Percentiles rank a stretch among this genome's conserved stretches.
Evolutionary conservation across 1,140 invertebrate genomes (phyloP).

Genomic region (Papilio dardanus): DNA sequence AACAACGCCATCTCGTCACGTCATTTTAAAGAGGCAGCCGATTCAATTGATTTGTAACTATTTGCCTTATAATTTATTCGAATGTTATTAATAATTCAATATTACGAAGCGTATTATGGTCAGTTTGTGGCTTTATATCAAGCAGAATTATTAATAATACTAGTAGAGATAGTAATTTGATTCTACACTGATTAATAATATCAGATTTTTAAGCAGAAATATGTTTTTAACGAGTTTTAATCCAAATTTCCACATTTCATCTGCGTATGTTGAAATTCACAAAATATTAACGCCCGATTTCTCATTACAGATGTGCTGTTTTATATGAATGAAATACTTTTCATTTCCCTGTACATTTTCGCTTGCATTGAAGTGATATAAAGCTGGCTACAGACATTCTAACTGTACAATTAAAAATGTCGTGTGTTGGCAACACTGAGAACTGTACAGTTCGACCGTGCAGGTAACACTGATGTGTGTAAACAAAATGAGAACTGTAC

Average conservation of each 20-base stretch:
- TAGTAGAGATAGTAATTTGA: neutral
- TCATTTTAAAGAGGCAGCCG: neutral
- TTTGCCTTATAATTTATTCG: neutral
- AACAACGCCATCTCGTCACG: too few species aligned
- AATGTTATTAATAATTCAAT: neutral
- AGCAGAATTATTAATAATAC: conserved; percentile 4
- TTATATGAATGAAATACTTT: neutral
- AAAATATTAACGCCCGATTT: neutral
- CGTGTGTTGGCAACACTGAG: too few species aligned
- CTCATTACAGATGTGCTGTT: neutral
- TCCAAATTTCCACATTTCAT: neutral
- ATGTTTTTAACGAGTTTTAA: neutral
- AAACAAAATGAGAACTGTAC: too few species aligned
- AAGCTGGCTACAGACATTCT: too few species aligned
- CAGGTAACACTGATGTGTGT: too few species aligned
- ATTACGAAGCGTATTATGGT: neutral
- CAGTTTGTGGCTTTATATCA: neutral
- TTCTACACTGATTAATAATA: neutral
- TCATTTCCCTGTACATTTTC: neutral
- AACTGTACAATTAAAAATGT: too few species aligned
- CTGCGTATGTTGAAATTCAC: neutral
- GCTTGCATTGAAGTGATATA: too few species aligned
- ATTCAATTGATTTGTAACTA: neutral
- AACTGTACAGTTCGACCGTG: too few species aligned
- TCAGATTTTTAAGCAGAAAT: neutral